Conservation (phyloP, 2,888 invertebrate species). For the Pocota personata region DNA sequence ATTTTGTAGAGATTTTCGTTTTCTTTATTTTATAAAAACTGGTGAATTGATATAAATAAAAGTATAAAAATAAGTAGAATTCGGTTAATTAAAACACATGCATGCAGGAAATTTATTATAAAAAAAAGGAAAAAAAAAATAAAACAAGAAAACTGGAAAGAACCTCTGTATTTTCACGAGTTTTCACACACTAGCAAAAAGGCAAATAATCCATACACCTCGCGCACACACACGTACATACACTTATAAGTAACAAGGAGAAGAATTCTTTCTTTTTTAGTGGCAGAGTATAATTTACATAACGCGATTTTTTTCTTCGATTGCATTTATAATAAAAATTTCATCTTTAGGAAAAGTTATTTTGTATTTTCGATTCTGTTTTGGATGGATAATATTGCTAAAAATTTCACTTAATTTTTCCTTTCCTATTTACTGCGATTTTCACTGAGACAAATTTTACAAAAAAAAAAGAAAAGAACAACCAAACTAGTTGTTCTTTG, state of each 20-base stretch:
- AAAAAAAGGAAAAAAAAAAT: conserved; percentile 23
- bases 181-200: conserved; percentile 57
- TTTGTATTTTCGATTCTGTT: background rate
- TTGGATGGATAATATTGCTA: background rate
- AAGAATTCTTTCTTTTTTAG: conserved; percentile 43
- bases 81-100: background rate
- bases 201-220: conserved; percentile 66
- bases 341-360: background rate
- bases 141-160: conserved; percentile 40
- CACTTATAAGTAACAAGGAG: conserved; percentile 55
- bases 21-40: background rate
- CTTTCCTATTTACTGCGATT: background rate
- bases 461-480: background rate
- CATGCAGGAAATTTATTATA: conserved; percentile 6
- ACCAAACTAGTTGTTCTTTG: background rate
- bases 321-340: conserved; percentile 14
- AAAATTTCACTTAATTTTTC: background rate
- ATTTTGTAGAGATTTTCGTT: background rate
- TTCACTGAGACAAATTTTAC: background rate
- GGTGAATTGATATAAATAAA: background rate
- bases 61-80: background rate
- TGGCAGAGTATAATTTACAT: conserved; percentile 67
- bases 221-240: conserved; percentile 38
- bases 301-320: conserved; percentile 61
- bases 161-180: conserved; percentile 51